phyloP scores from a whole-genome alignment of 2,888 invertebrate species.

The Scaptomyza caliginosa region DNA sequence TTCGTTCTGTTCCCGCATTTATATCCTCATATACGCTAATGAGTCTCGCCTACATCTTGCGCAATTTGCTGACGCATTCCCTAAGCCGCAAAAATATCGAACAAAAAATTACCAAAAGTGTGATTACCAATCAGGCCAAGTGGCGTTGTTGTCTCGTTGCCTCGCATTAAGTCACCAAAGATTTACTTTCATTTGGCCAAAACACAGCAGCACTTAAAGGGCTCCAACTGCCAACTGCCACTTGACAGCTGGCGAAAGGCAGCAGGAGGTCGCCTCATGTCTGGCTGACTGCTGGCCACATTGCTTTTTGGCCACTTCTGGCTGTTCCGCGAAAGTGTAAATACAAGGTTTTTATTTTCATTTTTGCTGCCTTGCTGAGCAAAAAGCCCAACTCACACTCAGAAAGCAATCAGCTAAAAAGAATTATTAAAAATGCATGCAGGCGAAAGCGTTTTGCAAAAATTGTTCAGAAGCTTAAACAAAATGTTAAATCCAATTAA shows the following conservation, averaged over 20 bases:
- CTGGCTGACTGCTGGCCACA: not conserved
- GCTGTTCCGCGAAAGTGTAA: conserved; percentile 40
- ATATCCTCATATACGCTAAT: conserved; percentile 45
- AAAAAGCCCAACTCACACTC: conserved; percentile 14
- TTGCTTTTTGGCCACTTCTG: conserved; percentile 12
- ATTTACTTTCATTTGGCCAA: conserved; percentile 70
- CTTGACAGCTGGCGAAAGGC: conserved; percentile 74
- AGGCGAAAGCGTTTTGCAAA: conserved; percentile 9
- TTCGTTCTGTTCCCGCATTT: conserved; percentile 10
- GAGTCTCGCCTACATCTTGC: conserved; percentile 55
- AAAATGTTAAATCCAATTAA: conserved; percentile 25
- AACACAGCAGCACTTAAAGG: conserved; percentile 53
- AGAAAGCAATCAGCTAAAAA: conserved; percentile 11
- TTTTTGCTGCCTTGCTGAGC: conserved; percentile 14
- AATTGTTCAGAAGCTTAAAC: conserved; percentile 14
- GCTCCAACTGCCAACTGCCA: conserved; percentile 46
- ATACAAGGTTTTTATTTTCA: conserved; percentile 1
- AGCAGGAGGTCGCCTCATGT: conserved; percentile 11
- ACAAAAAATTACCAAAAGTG: conserved; percentile 55
- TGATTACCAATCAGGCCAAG: conserved; percentile 74
- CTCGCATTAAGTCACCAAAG: conserved; percentile 50
- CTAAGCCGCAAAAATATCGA: not conserved
- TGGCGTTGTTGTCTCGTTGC: conserved; percentile 25
- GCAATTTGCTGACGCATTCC: conserved; percentile 54
- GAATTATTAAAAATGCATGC: conserved; percentile 4